Evolutionary conservation across 2,113 vertebrate genomes (phyloP).

Genomic region (Eurypyga helias): DNA sequence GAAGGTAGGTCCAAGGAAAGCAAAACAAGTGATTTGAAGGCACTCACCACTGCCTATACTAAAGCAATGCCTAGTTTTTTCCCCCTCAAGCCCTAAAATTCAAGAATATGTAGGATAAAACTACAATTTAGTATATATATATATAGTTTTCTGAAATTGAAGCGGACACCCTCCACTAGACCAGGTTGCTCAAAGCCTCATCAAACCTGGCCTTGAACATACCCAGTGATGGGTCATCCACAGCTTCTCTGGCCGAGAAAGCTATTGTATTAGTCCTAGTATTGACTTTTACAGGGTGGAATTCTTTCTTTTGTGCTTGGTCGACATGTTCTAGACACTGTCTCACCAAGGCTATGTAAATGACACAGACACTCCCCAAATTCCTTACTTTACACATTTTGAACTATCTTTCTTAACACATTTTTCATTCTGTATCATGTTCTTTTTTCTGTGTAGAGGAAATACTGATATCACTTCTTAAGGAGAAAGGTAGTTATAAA

Average conservation of each 20-base stretch:
- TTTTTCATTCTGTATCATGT: neutral
- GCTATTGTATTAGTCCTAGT: neutral
- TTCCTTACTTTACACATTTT: neutral
- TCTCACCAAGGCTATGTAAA: neutral
- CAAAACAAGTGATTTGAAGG: neutral
- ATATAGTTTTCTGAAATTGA: too few species aligned
- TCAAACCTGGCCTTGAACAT: too few species aligned
- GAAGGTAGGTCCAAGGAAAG: too few species aligned
- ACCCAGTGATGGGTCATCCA: too few species aligned
- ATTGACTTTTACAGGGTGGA: neutral
- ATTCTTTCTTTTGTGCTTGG: neutral
- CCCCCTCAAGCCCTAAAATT: neutral
- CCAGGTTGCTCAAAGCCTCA: too few species aligned
- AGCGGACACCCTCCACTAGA: too few species aligned
- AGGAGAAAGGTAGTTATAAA: neutral
- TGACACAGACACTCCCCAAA: neutral
- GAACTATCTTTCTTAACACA: neutral
- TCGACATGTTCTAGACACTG: neutral
- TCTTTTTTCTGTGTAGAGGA: neutral
- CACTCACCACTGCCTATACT: too few species aligned
- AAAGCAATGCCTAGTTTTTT: too few species aligned
- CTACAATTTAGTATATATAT: too few species aligned
- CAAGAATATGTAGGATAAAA: neutral
- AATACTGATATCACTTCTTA: neutral
- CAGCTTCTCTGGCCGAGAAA: too few species aligned